Conservation (phyloP, 2,888 invertebrate genomes). For the Clunio marinus region DNA sequence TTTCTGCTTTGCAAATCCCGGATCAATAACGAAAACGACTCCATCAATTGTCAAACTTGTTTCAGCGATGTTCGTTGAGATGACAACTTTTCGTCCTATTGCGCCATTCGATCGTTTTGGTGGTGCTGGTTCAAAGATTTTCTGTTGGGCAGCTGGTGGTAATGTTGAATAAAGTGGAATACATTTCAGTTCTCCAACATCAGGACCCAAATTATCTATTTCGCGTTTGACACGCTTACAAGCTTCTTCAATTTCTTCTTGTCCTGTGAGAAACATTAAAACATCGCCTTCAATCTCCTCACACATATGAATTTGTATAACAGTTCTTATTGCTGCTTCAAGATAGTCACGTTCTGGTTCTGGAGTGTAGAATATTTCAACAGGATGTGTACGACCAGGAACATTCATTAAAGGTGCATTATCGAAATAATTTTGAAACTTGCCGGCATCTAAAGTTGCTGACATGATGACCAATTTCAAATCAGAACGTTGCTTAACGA, state of each 20-base stretch:
- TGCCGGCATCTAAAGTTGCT: constrained; percentile 97
- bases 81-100: constrained; percentile 87
- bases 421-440: constrained; percentile 98
- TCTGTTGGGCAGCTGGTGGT: constrained; percentile 93
- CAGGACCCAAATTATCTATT: constrained; percentile 92
- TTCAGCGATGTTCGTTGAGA: constrained; percentile 99
- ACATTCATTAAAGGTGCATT: constrained; percentile 98
- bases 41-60: constrained; percentile 99
- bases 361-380: constrained; percentile 98
- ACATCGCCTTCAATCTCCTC: constrained; percentile 91
- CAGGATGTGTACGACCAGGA: constrained; percentile 92
- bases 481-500: constrained; percentile 77
- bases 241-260: constrained; percentile 97
- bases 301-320: constrained; percentile 91
- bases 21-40: constrained; percentile 99
- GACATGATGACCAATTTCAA: constrained; percentile 98
- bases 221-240: constrained; percentile 96
- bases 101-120: constrained; percentile 84
- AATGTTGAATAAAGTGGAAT: constrained; percentile 98
- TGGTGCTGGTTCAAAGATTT: constrained; percentile 96
- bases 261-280: constrained; percentile 82
- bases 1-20: constrained; percentile 99
- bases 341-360: constrained; percentile 97
- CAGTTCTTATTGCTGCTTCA: constrained; percentile 97
- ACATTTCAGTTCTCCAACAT: constrained; percentile 95